Conservation (phyloP, 2,113 vertebrate genomes). For the Microcebus murinus region DNA sequence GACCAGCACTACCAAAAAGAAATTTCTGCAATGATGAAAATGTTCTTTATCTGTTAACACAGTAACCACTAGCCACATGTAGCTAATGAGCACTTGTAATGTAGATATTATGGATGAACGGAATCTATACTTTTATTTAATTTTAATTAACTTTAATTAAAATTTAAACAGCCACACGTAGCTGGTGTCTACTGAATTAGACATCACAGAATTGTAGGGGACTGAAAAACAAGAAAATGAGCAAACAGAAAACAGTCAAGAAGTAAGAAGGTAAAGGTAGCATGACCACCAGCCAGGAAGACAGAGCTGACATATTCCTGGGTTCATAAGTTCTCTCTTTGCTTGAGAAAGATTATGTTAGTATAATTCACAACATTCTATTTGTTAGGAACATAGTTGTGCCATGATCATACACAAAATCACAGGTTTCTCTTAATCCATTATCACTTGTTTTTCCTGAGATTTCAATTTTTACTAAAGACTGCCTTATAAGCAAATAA, state of each 20-base stretch:
- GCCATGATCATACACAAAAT: neutral
- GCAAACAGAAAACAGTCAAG: neutral
- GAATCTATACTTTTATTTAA: neutral
- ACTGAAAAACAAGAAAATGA: conserved; percentile 5
- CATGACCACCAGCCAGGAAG: neutral
- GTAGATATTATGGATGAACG: neutral
- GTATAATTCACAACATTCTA: neutral
- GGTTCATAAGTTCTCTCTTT: neutral
- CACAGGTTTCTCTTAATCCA: neutral
- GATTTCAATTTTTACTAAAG: conserved; percentile 47
- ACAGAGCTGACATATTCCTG: neutral
- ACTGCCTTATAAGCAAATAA: neutral
- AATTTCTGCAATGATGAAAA: neutral
- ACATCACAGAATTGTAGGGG: neutral
- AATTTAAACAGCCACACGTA: neutral
- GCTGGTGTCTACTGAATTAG: neutral
- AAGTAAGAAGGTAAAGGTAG: neutral
- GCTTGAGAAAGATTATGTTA: conserved; percentile 9
- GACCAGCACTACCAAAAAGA: neutral
- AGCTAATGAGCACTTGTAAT: neutral
- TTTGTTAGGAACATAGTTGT: neutral
- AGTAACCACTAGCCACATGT: neutral
- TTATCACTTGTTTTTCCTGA: conserved; percentile 17
- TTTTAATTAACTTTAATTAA: conserved; percentile 21
- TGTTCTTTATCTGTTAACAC: neutral